A percentile compares a stretch with the other conserved stretches of the same genome.
These are phyloP conservation scores for Philhelius pedissequus DNA, from an alignment of 2,888 invertebrate genomes.

Conservation along the genomic window DNA sequence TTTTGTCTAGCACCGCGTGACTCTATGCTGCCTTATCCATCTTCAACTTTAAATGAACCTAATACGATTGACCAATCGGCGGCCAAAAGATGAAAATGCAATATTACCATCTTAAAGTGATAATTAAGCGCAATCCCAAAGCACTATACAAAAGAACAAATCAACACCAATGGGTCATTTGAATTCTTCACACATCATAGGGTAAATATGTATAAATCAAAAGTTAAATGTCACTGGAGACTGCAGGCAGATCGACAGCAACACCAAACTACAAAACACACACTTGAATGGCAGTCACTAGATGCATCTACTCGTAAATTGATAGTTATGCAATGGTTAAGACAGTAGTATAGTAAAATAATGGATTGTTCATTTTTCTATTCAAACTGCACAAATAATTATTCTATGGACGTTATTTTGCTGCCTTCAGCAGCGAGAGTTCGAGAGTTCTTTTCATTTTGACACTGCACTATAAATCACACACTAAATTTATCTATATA, in stretches of 20 bases:
- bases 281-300: too few species aligned
- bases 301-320: background rate
- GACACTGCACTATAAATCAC: constrained; percentile 53
- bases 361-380: constrained; percentile 15
- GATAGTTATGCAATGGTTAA: constrained; percentile 1
- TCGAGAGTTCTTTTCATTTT: constrained; percentile 11
- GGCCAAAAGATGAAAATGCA: constrained; percentile 20
- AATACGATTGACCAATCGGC: constrained; percentile 27
- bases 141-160: constrained; percentile 33
- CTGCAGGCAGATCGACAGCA: constrained; percentile 8
- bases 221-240: constrained; percentile 59
- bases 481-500: constrained; percentile 15
- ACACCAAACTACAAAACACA: constrained; percentile 30
- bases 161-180: constrained; percentile 50
- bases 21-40: background rate
- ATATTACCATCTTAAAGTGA: constrained; percentile 19
- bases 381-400: constrained; percentile 35
- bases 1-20: background rate
- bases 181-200: constrained; percentile 42
- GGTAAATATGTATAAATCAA: constrained; percentile 56
- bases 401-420: constrained; percentile 16
- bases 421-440: background rate
- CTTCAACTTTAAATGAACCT: constrained; percentile 21
- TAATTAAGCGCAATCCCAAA: constrained; percentile 47
- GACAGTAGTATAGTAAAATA: background rate